These are phyloP conservation scores for Hystrix brachyura DNA, from an alignment of 2,113 vertebrate species.

Conservation along the genomic window DNA sequence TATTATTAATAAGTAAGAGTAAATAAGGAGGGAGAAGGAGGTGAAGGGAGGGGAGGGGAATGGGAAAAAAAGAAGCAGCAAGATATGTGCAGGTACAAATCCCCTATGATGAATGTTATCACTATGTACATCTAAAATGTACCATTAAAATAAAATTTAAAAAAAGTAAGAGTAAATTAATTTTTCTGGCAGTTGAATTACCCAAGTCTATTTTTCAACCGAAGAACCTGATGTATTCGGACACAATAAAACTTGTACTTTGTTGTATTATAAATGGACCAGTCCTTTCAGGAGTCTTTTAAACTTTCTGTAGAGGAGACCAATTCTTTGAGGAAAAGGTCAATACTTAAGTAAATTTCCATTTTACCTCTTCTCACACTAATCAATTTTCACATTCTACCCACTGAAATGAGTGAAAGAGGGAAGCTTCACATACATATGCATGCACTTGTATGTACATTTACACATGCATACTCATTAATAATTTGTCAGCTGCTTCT, in stretches of 20 bases:
- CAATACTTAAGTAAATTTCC: neutral
- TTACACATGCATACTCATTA: neutral
- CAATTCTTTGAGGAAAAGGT: neutral
- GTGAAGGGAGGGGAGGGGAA: too few species aligned
- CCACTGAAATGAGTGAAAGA: neutral
- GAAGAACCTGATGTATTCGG: neutral
- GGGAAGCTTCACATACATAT: neutral
- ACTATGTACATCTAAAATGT: too few species aligned
- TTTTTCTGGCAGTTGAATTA: neutral
- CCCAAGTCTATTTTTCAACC: neutral
- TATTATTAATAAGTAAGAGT: neutral
- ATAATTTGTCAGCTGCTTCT: neutral
- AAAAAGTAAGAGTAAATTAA: neutral
- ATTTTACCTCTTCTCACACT: conserved; percentile 33
- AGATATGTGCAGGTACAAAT: too few species aligned
- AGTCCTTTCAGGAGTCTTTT: neutral
- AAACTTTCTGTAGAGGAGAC: neutral
- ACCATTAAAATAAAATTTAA: too few species aligned
- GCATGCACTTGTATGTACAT: neutral
- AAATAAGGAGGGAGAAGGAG: neutral
- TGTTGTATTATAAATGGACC: neutral
- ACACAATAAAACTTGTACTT: neutral
- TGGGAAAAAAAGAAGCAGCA: too few species aligned
- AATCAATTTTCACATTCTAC: neutral
- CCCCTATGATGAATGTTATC: too few species aligned